Evolutionary conservation across 2,888 invertebrate genomes (phyloP), one percentile per base, ranked within the genome.

Genomic region (Apodemia mormo): DNA sequence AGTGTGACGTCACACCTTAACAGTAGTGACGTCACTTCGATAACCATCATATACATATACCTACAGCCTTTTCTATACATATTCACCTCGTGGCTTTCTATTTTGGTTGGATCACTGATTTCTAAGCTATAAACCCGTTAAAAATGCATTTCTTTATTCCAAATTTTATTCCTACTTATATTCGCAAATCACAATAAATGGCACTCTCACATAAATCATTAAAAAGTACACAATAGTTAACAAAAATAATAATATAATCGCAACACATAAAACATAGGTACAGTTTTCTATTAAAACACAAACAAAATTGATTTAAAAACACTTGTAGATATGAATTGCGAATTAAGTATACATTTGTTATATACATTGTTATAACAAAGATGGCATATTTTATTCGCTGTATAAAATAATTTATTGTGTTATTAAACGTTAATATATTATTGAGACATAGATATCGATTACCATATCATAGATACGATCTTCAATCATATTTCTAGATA

Each of bases 311-410:
- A 22, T 22, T 22, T 22, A 54, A 54, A 8, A 22, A 9, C 54
- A 54, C 54, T 4, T 2, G 10, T 22, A 56, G n/a, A 56, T 7
- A 9, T 56, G 56, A 56, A 3, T 56, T 29, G 22, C 56, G 29
- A 56, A 56, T 14, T 14, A 14, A 49, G 14, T 14, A 14, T 2
- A 29, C 29, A 9, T 29, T 10, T 22, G 29, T 29, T 12, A 1
- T 61, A 33, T 61, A 33, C 33, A 61, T 61, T 33, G 61, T 61
- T 61, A 61, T 33, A 61, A 33, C 30, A 58, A 12, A 33, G 29
- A 30, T 14, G 12, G 58, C 4, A 14, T 5, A 49, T 61, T 61
- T 61, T 33, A 33, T 61, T 61, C 30, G 14, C 33, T 33, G 61
- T 61, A 33, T 12, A 61, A 33, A 33, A 61, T 61, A 29, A 30